Evolutionary conservation across 2,797 vertebrate genomes (phyloP), one percentile per base, ranked within the genome.

Genomic region (Allobates femoralis): DNA sequence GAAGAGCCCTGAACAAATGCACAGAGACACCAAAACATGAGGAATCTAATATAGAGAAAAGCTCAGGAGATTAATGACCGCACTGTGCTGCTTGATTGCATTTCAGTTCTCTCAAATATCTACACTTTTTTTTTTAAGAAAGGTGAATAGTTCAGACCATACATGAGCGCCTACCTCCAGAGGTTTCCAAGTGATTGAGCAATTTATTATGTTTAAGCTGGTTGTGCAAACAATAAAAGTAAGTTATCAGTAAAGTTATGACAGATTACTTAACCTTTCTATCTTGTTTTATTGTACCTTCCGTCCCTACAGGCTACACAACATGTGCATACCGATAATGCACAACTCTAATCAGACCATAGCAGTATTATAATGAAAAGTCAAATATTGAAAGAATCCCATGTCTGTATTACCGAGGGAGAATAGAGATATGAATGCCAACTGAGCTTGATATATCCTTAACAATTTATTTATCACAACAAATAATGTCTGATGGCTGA

Each of bases 131-230:
- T n/a, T 53, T 50, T 74, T 6, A 14, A 67, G 58, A 78, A 83
- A 86, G 85, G 79, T 86, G 79, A 86, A 86, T 77, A 86, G 85
- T 86, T 86, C 85, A 86, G 71, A 5, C 46, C 74, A 86, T 81
- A 86, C 51, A 53, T 69, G 75, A 77, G 19, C 73, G 30, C 78
- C 64, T 71, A 55, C 74, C 80, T 82, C 37, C 21, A 83, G 81
- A 67, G 50, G 19, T 34, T 83, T 77, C 62, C 73, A 77, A 83
- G 60, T 66, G 23, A 78, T 69, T 32, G 60, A 69, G 79, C 81
- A 77, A 82, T 86, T 86, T 86, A 82, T 86, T 81, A 86, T 82
- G 60, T 82, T 86, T 83, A 16, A 82, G 77, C 51, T 53, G 73
- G n/a, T 78, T 82, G 79, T 66, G 62, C 78, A 80, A 84, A 83